Evolutionary conservation across 2,888 invertebrate species (phyloP).

Genomic region (Dione vanillae): DNA sequence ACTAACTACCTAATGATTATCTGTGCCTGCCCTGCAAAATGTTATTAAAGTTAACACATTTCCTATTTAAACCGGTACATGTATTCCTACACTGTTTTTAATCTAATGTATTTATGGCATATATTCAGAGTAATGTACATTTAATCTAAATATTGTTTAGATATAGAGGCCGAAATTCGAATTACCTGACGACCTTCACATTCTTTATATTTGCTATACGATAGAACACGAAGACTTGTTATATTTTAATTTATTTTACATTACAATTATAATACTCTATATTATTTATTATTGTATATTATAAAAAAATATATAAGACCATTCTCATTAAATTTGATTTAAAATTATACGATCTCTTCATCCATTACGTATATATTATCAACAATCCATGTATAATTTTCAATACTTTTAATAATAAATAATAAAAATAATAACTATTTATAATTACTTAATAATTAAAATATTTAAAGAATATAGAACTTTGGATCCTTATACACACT

Average conservation of each 20-base stretch:
- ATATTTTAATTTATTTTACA: not conserved
- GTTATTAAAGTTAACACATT: not conserved
- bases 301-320: no score
- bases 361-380: no score
- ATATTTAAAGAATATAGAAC: no score
- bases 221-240: not conserved
- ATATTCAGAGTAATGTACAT: slow-evolving; percentile 1
- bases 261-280: no score
- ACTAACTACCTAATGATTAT: not conserved
- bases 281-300: no score
- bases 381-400: no score
- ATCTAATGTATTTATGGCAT: not conserved
- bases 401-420: no score
- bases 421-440: no score
- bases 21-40: not conserved
- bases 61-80: not conserved
- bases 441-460: no score
- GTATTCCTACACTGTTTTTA: not conserved
- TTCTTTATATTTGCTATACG: slow-evolving; percentile 3
- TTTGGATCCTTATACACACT: not conserved
- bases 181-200: slow-evolving; percentile 11
- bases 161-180: slow-evolving; percentile 38
- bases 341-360: no score
- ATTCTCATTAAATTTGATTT: no score
- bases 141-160: slow-evolving; percentile 23